Conservation (phyloP, 2,888 invertebrate species). For the Sussaba pulchella region DNA sequence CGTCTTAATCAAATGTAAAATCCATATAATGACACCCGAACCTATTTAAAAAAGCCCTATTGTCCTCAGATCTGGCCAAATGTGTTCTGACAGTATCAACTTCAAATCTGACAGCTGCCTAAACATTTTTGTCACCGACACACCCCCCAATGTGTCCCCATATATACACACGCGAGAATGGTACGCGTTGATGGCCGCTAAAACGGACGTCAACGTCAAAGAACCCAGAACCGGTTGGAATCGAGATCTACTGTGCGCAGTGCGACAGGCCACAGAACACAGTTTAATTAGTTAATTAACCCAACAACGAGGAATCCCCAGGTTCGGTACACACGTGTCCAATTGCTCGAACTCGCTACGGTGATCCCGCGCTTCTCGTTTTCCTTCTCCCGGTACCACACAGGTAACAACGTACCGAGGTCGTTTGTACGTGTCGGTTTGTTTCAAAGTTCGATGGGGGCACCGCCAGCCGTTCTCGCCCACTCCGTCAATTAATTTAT, state of each 20-base stretch:
- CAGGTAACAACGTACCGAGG: background rate
- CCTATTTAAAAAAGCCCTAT: no score
- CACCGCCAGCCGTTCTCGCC: background rate
- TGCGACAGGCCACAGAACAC: conserved; percentile 61
- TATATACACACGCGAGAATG: no score
- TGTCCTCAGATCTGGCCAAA: no score
- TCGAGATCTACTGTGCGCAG: conserved; percentile 49
- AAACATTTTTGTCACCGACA: no score
- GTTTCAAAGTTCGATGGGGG: background rate
- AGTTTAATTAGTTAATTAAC: conserved; percentile 66
- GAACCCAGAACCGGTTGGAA: conserved; percentile 24
- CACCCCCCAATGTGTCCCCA: no score
- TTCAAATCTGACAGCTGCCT: no score
- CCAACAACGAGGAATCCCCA: conserved; percentile 27
- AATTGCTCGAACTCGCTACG: conserved; percentile 58
- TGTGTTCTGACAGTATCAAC: no score
- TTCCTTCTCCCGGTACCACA: background rate
- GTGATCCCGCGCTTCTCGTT: conserved; percentile 47
- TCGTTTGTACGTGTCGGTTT: background rate
- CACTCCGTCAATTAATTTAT: conserved; percentile 46
- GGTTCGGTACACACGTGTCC: conserved; percentile 49
- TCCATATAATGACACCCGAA: no score
- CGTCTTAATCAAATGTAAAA: no score
- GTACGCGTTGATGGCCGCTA: background rate
- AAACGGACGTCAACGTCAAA: conserved; percentile 24